These are phyloP conservation scores for Melipona beecheii DNA, from an alignment of 2,888 invertebrate genomes.

Conservation along the genomic window DNA sequence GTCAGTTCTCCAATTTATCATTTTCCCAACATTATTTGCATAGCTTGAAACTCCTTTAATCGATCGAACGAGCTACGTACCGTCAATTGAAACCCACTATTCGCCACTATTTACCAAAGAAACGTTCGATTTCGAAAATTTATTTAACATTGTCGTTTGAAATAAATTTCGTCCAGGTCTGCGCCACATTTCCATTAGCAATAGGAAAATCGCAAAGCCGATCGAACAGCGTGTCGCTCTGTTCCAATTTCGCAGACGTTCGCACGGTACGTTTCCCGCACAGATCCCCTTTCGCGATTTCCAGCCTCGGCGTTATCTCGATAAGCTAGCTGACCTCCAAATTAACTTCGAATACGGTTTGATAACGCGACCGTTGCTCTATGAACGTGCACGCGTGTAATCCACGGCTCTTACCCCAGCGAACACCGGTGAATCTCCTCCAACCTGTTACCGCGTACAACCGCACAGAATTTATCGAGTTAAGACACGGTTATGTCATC, in stretches of 20 bases:
- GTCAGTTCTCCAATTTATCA: too few species aligned
- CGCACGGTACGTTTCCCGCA: constrained; percentile 2
- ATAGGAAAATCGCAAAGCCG: background rate
- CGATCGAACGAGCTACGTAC: too few species aligned
- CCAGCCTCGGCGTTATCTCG: constrained; percentile 35
- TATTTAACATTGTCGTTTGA: too few species aligned
- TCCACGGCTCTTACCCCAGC: constrained; percentile 24
- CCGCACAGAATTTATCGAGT: constrained; percentile 74
- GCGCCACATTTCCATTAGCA: background rate
- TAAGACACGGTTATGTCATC: constrained; percentile 71
- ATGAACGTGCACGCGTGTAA: constrained; percentile 24
- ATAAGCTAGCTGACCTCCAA: constrained; percentile 49
- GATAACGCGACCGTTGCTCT: constrained; percentile 52
- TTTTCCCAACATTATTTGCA: too few species aligned
- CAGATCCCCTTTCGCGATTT: constrained; percentile 4
- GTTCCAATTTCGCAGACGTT: background rate
- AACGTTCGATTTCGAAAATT: too few species aligned
- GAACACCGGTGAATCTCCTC: constrained; percentile 58
- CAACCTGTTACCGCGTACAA: constrained; percentile 67
- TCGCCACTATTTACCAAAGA: too few species aligned
- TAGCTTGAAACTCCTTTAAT: too few species aligned
- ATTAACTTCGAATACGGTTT: constrained; percentile 51
- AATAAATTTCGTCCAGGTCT: too few species aligned
- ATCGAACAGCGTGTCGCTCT: background rate
- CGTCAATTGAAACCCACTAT: too few species aligned